These are phyloP conservation scores for Struthidea cinerea DNA, from an alignment of 2,113 vertebrate genomes.

Conservation along the genomic window DNA sequence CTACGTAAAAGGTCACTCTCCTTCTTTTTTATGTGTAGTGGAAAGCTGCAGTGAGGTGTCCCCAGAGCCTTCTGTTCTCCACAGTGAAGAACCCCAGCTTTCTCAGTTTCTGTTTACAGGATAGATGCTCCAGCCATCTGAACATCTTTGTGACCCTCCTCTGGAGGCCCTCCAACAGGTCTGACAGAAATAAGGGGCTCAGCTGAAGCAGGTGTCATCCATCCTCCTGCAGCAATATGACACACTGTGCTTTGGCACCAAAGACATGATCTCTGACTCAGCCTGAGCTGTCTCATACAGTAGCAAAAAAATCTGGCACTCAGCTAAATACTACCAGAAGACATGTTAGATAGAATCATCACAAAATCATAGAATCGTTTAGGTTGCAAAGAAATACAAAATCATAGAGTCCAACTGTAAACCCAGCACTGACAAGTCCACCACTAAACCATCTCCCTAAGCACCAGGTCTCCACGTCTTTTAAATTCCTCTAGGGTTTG, in stretches of 20 bases:
- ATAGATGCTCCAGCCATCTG: not conserved
- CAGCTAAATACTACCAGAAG: not conserved
- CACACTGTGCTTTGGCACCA: not conserved
- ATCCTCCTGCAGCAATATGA: fast-evolving
- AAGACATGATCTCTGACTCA: not conserved
- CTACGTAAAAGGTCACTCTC: not conserved
- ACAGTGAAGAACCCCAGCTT: not conserved
- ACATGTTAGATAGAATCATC: not conserved
- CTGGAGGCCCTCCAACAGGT: not conserved
- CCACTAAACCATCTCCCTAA: too few relatives aligned
- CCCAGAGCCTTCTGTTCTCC: not conserved
- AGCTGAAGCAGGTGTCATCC: not conserved
- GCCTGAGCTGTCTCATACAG: not conserved
- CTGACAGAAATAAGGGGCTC: not conserved
- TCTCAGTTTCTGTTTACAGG: not conserved
- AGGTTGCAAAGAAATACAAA: not conserved
- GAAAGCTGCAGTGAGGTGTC: not conserved
- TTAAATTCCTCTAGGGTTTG: not conserved
- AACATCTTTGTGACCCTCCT: not conserved
- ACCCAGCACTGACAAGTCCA: not conserved
- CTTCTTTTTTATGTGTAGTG: not conserved
- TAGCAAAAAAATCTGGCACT: not conserved
- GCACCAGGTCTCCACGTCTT: not conserved
- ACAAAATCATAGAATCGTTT: not conserved
- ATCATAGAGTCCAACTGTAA: fast-evolving